These are phyloP conservation scores for Sebastolobus altivelis DNA, from an alignment of 2,797 vertebrate genomes.

Conservation along the genomic window DNA sequence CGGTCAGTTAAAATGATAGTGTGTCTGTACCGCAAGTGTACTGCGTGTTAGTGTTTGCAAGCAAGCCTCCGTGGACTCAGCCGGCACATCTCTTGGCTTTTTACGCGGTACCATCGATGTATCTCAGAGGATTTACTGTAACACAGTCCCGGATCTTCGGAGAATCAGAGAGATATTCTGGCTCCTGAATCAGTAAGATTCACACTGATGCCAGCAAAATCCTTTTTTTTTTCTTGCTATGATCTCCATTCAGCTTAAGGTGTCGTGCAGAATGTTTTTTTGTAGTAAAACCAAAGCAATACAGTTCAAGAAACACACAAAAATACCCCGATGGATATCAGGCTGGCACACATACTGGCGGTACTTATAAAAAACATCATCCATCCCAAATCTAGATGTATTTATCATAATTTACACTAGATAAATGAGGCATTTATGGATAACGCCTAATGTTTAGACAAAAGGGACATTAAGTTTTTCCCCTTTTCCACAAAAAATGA, in stretches of 20 bases:
- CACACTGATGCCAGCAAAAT: constrained; percentile 15
- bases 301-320: background rate
- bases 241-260: constrained; percentile 29
- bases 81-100: constrained; percentile 25
- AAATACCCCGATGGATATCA: background rate
- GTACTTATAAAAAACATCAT: background rate
- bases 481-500: background rate
- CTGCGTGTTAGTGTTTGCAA: background rate
- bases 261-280: background rate
- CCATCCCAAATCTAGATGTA: background rate
- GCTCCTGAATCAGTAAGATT: constrained; percentile 41
- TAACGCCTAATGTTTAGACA: background rate
- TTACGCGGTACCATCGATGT: constrained; percentile 14
- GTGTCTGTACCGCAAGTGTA: constrained; percentile 22
- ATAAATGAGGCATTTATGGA: background rate
- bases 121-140: constrained; percentile 50
- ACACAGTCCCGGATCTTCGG: constrained; percentile 23
- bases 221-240: background rate
- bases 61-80: background rate
- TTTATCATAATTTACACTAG: background rate
- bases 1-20: constrained; percentile 62
- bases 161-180: constrained; percentile 34
- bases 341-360: background rate
- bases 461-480: background rate
- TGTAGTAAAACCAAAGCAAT: constrained; percentile 17